These are phyloP conservation scores for Lanius collurio DNA, from an alignment of 2,113 vertebrate genomes.

Conservation along the genomic window DNA sequence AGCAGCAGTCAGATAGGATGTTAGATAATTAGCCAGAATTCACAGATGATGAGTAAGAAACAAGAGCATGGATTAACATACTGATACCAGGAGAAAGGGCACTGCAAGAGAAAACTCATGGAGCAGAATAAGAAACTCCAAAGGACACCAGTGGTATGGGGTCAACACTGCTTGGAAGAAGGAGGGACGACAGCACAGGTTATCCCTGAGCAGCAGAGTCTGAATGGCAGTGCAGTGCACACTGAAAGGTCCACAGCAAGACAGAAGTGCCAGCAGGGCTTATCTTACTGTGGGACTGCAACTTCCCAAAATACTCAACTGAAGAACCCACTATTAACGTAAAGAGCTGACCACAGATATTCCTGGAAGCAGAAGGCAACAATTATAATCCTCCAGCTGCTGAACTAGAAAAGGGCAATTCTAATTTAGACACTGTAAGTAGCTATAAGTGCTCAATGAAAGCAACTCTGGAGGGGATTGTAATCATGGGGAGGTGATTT, in stretches of 20 bases:
- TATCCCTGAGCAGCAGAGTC: not conserved
- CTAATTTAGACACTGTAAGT: not conserved
- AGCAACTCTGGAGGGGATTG: not conserved
- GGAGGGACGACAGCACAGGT: not conserved
- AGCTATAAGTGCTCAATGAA: not conserved
- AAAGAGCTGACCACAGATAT: slow-evolving; percentile 41
- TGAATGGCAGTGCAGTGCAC: not conserved
- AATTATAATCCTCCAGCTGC: not conserved
- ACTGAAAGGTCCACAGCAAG: not conserved
- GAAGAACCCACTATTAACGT: not conserved
- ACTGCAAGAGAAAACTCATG: not conserved
- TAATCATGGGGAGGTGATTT: not conserved
- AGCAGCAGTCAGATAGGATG: not conserved
- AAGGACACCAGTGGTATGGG: not conserved
- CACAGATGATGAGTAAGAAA: slow-evolving; percentile 4
- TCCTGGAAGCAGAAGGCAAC: slow-evolving; percentile 9
- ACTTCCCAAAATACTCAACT: slow-evolving; percentile 11
- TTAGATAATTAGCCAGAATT: not conserved
- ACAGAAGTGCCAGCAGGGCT: not conserved
- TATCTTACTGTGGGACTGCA: not conserved
- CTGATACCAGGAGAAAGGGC: not conserved
- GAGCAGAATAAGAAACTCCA: not conserved
- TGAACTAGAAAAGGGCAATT: not conserved
- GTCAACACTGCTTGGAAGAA: not conserved
- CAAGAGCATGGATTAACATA: not conserved